These are phyloP conservation scores for Dioctria linearis DNA, from an alignment of 2,888 invertebrate genomes.

Conservation along the genomic window DNA sequence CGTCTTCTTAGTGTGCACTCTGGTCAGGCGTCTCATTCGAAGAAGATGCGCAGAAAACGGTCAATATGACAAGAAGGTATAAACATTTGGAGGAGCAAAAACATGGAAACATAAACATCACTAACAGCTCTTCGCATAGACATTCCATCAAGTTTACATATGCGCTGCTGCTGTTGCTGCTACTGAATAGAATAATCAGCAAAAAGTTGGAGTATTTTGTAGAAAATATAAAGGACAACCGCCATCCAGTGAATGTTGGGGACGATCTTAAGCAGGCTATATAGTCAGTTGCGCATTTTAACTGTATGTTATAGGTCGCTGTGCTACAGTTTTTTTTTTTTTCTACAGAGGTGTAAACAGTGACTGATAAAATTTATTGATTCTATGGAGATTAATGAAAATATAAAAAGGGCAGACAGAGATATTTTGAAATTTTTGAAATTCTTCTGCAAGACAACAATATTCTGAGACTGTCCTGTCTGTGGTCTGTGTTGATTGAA, in stretches of 20 bases:
- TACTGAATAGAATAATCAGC: slow-evolving; percentile 47
- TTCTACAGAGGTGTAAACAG: neutral
- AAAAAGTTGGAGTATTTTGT: slow-evolving; percentile 43
- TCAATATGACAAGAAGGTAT: slow-evolving; percentile 29
- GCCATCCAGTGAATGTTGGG: neutral
- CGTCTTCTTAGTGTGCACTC: slow-evolving; percentile 58
- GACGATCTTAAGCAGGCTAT: neutral
- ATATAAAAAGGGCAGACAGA: too few relatives aligned
- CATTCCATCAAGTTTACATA: slow-evolving; percentile 51
- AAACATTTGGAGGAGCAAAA: slow-evolving; percentile 26
- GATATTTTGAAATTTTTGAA: too few relatives aligned
- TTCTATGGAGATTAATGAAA: too few relatives aligned
- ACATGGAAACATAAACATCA: slow-evolving; percentile 47
- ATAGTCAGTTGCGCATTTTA: neutral
- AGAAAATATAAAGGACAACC: slow-evolving; percentile 26
- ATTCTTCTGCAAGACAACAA: too few relatives aligned
- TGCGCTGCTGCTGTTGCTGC: slow-evolving; percentile 10
- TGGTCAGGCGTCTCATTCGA: slow-evolving; percentile 48
- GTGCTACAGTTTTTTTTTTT: neutral
- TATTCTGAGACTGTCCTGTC: too few relatives aligned
- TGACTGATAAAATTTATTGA: neutral
- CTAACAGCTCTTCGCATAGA: slow-evolving; percentile 42
- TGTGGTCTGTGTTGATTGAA: too few relatives aligned
- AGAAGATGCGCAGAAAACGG: neutral
- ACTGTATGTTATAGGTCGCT: neutral